Evolutionary conservation across 2,797 vertebrate species (phyloP), one percentile per base, ranked within the genome.

Genomic region (Jordanella pulchra): DNA sequence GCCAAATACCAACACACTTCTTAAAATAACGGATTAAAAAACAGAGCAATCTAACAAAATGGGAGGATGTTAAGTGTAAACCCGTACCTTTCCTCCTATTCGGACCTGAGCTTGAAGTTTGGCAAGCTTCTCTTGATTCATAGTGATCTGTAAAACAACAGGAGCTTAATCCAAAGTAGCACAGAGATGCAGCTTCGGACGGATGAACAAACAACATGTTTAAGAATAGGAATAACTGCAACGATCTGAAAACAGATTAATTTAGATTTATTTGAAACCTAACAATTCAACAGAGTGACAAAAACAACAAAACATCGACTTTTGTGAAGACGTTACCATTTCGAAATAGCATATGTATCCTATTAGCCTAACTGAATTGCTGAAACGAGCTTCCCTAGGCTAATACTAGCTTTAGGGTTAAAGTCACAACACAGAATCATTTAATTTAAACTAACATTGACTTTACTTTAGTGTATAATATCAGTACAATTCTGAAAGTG

Each of bases 71-170:
- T 0, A 50, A 27, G 15, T 12, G 5, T 6, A 25, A 42, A 2
- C 76, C 63, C 4, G n/a, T 93, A 99, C 98, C 97, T 99, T 99
- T 94, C 98, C 98, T 85, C 98, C 98, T 99, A 99, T 99, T 94
- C 98, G 98, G 94, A 99, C 97, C 89, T 99, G 96, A 0, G 97
- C 97, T 86, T 99, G 97, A 89, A 99, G 97, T 94, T 99, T 99
- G 86, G 97, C 97, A 61, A 99, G 94, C 82, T 99, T 99, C 93
- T 99, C 98, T 92, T 97, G 97, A 93, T 99, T 99, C 98, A 99
- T 99, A 76, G 71, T 95, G 81, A 94, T 93, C 90, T 84, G 84
- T 51, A 60, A 27, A 42, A 63, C 63, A 50, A 75, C n/a, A 45
- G 3, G 14, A 28, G 42, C 0, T 25, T 18, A 14, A 45, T 39